Base-by-base conservation (phyloP, 1,140 invertebrate genomes). In the Laupala kohalensis region DNA sequence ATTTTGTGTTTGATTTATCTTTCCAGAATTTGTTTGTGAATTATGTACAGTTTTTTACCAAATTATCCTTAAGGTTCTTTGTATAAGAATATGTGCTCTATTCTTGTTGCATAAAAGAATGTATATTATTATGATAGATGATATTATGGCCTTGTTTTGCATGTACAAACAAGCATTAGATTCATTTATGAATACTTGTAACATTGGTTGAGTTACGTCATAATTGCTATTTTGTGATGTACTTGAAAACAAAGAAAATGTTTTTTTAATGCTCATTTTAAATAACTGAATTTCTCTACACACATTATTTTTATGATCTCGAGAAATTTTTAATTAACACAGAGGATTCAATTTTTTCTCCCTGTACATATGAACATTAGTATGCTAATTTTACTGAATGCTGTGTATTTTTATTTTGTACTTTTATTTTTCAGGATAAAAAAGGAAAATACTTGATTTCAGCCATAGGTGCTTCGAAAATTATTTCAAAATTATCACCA, bases 361-460 rank as follows among this genome's bases (percentile, higher is more conserved):
- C n/a, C n/a, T n/a, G n/a, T n/a, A n/a, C n/a, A n/a, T n/a, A n/a
- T n/a, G n/a, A n/a, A n/a, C n/a, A n/a, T n/a, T n/a, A n/a, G n/a
- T n/a, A n/a, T n/a, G n/a, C n/a, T n/a, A n/a, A n/a, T n/a, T n/a
- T n/a, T n/a, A n/a, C n/a, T n/a, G n/a, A n/a, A n/a, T n/a, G n/a
- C n/a, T n/a, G n/a, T n/a, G n/a, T n/a, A n/a, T n/a, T n/a, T n/a
- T n/a, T n/a, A n/a, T n/a, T n/a, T n/a, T n/a, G n/a, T n/a, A n/a
- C n/a, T n/a, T n/a, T n/a, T 71, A 64, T 65, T 72, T 73, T 71
- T 69, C n/a, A 75, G 74, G 72, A 69, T 23, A 27, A 70, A 6
- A 68, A 6, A 29, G 72, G 73, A 15, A 64, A 68, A 37, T 24
- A 29, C 3, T 63, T 73, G 29, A 71, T 74, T 9, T 67, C 68